Percentiles rank a stretch among this genome's conserved stretches.
Evolutionary conservation across 2,797 vertebrate genomes (phyloP).

Genomic region (Tokudaia muenninki): DNA sequence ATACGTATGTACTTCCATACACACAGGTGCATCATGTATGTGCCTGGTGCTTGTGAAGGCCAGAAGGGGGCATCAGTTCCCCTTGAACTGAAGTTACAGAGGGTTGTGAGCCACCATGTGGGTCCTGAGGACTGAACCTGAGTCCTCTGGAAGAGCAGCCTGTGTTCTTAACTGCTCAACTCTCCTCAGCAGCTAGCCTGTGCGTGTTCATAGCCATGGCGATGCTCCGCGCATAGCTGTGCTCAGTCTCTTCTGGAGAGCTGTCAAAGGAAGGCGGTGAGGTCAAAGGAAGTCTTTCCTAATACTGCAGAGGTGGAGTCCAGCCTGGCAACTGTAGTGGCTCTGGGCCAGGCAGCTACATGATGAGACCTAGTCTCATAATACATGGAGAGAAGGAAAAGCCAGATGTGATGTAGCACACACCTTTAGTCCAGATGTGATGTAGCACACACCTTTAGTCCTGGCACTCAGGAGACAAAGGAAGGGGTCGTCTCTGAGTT

Average conservation of each 20-base stretch:
- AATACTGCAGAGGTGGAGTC: neutral
- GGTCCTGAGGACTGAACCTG: neutral
- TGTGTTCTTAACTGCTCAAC: neutral
- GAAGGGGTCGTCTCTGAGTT: neutral
- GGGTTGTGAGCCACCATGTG: neutral
- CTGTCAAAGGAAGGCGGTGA: neutral
- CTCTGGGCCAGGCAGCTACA: neutral
- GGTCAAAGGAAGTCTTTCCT: neutral
- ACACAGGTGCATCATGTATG: neutral
- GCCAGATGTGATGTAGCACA: too few relatives aligned
- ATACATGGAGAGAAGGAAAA: constrained; percentile 6
- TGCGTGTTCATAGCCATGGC: neutral
- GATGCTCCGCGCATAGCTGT: neutral
- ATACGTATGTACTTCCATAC: too few relatives aligned
- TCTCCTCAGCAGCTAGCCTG: neutral
- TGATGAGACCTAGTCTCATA: neutral
- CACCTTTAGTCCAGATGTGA: too few relatives aligned
- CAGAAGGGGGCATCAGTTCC: neutral
- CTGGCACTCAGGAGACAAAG: neutral
- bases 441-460: neutral
- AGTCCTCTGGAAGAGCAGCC: neutral
- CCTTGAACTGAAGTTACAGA: neutral
- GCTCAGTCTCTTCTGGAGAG: neutral
- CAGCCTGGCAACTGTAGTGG: neutral
- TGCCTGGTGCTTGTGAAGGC: neutral